A percentile compares a stretch with the other conserved stretches of the same genome.
phyloP scores from a whole-genome alignment of 2,797 vertebrate genomes.

The Leucoraja ocellata region DNA sequence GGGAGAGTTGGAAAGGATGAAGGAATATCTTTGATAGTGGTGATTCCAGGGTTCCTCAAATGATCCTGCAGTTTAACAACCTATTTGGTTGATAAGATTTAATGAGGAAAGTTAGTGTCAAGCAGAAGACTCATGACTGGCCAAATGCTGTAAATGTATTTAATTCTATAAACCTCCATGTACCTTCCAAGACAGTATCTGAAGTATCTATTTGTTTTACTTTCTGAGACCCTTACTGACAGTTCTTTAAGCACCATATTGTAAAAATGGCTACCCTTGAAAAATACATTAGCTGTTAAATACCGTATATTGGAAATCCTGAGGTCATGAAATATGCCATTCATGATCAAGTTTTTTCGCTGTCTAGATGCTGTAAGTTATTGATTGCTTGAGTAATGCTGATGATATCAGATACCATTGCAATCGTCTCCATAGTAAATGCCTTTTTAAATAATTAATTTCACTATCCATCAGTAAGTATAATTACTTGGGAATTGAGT shows the following conservation, averaged over 20 bases:
- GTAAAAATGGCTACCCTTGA: neutral
- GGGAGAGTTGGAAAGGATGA: no score
- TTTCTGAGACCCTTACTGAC: neutral
- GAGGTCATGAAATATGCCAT: neutral
- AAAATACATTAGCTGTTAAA: neutral
- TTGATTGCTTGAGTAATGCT: conserved; percentile 23
- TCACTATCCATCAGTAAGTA: neutral
- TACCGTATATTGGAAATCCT: neutral
- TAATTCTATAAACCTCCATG: no score
- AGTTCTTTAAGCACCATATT: neutral
- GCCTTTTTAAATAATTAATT: conserved; percentile 25
- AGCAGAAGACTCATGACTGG: no score
- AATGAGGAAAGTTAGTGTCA: no score
- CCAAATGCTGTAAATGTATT: no score
- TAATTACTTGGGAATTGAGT: conserved; percentile 24
- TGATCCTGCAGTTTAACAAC: no score
- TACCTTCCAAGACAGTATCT: neutral
- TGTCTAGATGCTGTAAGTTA: neutral
- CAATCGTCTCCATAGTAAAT: conserved; percentile 20
- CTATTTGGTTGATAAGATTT: no score
- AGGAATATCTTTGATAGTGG: no score
- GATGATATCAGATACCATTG: neutral
- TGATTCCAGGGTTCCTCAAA: no score
- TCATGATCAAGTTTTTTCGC: neutral
- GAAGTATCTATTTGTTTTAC: neutral